Evolutionary conservation across 2,113 vertebrate genomes (phyloP).

Genomic region (Haemorhous mexicanus): DNA sequence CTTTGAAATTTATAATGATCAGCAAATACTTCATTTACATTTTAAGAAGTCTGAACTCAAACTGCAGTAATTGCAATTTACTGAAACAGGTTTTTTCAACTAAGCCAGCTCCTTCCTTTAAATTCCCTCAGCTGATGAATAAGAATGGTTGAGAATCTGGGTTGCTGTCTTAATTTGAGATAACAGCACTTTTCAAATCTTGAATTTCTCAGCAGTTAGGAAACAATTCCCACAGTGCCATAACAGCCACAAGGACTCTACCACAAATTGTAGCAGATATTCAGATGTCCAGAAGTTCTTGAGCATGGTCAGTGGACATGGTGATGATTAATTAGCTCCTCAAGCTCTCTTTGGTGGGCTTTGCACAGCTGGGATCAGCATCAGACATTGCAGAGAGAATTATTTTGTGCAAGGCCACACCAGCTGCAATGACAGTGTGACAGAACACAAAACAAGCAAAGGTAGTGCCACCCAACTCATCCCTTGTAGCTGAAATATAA

Average conservation of each 20-base stretch:
- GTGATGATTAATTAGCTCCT: not conserved
- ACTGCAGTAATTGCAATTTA: not conserved
- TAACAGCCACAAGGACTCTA: not conserved
- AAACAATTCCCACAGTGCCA: not conserved
- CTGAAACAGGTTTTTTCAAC: not conserved
- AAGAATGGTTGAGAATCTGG: not conserved
- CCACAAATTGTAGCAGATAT: fast-evolving
- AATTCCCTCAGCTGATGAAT: not conserved
- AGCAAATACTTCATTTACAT: not conserved
- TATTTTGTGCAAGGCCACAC: not conserved
- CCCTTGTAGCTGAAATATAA: fast-evolving
- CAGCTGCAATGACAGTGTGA: fast-evolving
- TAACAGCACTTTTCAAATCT: not conserved
- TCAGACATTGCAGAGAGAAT: not conserved
- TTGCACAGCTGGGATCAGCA: not conserved
- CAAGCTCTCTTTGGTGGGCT: not conserved
- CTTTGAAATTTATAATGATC: not conserved
- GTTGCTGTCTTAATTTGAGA: not conserved
- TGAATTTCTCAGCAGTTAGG: not conserved
- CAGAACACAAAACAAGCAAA: fast-evolving
- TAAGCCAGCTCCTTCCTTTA: not conserved
- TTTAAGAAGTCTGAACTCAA: not conserved
- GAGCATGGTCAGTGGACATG: fast-evolving
- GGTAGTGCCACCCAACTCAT: not conserved
- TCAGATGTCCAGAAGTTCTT: not conserved